These are phyloP conservation scores for Ondatra zibethicus DNA, from an alignment of 2,113 vertebrate species.

Conservation along the genomic window DNA sequence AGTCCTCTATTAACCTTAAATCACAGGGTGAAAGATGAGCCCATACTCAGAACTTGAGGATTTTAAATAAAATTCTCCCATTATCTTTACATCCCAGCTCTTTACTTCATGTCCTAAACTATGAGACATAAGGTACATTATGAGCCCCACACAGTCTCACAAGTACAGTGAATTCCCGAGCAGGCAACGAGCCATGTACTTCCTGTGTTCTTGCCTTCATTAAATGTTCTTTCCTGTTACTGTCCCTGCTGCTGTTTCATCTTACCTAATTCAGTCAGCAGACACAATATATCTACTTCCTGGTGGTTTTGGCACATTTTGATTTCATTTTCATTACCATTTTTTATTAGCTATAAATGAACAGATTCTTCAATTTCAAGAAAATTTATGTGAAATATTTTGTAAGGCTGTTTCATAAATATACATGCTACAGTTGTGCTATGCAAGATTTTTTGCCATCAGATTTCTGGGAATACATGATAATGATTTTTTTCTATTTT, in stretches of 20 bases:
- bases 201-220: constrained; percentile 9
- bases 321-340: constrained; percentile 24
- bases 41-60: not conserved
- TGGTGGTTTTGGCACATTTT: not conserved
- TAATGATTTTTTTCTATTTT: not conserved
- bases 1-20: not conserved
- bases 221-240: constrained; percentile 9
- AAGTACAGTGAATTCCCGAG: not conserved
- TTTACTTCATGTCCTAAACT: not conserved
- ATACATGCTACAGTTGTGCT: not conserved
- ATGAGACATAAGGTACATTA: not conserved
- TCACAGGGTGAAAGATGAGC: not conserved
- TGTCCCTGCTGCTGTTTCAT: constrained; percentile 20
- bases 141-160: not conserved
- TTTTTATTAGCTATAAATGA: constrained; percentile 59
- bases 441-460: not conserved
- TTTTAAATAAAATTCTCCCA: constrained; percentile 37
- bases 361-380: constrained; percentile 43
- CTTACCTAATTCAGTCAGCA: constrained; percentile 33
- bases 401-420: constrained; percentile 41
- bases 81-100: not conserved
- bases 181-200: not conserved
- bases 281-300: not conserved
- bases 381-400: constrained; percentile 54
- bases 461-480: constrained; percentile 9